Conservation (phyloP, 2,113 vertebrate genomes). For the Neogobius melanostomus region DNA sequence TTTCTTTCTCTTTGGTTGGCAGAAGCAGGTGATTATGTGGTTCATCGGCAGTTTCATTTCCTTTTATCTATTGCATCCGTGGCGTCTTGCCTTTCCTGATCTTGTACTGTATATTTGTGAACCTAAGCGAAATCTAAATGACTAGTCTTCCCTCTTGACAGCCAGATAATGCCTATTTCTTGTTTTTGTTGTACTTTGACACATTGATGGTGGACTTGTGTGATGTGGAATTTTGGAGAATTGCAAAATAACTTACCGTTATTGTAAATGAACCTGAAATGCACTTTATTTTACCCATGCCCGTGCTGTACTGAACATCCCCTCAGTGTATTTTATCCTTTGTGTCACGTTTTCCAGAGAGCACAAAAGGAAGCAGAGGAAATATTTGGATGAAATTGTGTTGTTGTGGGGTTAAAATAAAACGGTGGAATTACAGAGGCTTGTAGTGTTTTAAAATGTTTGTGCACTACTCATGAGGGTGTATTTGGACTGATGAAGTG, state of each 20-base stretch:
- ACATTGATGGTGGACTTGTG: constrained; percentile 12
- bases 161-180: neutral
- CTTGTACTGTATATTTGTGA: constrained; percentile 4
- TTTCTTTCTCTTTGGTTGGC: too few species aligned
- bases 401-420: constrained; percentile 27
- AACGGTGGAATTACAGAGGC: constrained; percentile 10
- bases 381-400: constrained; percentile 31
- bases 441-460: neutral
- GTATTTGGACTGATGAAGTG: neutral
- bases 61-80: neutral
- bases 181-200: constrained; percentile 5
- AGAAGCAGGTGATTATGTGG: too few species aligned
- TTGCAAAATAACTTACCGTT: constrained; percentile 31
- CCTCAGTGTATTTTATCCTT: constrained; percentile 4
- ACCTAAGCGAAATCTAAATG: constrained; percentile 8
- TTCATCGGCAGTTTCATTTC: neutral
- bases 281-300: constrained; percentile 9
- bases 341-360: constrained; percentile 3
- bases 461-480: neutral
- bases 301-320: neutral
- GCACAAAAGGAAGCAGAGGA: neutral
- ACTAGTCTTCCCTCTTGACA: neutral
- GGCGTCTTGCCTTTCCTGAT: too few species aligned
- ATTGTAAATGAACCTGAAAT: constrained; percentile 11
- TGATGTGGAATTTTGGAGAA: constrained; percentile 36